These are phyloP conservation scores for Scaeva pyrastri DNA, from an alignment of 2,888 invertebrate species.

Conservation along the genomic window DNA sequence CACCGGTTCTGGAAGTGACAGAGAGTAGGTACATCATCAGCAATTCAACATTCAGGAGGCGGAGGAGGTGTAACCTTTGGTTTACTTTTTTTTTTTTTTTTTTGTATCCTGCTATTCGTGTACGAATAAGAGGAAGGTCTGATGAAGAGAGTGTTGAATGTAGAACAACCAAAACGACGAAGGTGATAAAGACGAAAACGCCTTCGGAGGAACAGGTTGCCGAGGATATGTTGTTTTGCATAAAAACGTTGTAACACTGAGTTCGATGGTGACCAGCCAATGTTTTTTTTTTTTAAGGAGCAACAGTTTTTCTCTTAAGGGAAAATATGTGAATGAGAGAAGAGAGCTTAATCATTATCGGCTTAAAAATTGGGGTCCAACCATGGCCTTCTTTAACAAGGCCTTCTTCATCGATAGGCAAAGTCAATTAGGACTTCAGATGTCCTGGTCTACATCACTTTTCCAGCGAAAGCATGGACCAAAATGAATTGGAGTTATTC, in stretches of 20 bases:
- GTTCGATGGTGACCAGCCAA: not conserved
- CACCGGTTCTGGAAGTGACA: conserved; percentile 21
- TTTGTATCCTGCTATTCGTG: conserved; percentile 12
- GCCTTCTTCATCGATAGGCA: too few species aligned
- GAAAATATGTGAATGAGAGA: too few species aligned
- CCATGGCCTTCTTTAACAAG: too few species aligned
- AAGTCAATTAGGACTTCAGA: too few species aligned
- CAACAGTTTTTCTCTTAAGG: too few species aligned
- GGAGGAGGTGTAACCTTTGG: conserved; percentile 56
- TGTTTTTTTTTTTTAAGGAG: not conserved
- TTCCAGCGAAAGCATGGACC: too few species aligned
- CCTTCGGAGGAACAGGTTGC: conserved; percentile 63
- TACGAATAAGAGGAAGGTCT: too few species aligned
- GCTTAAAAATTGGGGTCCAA: too few species aligned
- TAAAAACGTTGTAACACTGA: conserved; percentile 12
- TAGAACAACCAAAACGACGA: conserved; percentile 38
- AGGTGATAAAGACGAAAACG: conserved; percentile 30
- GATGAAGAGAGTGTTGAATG: conserved; percentile 57
- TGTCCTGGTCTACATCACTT: too few species aligned
- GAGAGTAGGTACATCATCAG: conserved; percentile 18
- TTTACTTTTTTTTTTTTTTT: not conserved
- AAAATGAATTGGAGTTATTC: too few species aligned
- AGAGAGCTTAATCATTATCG: too few species aligned
- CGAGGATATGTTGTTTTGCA: not conserved
- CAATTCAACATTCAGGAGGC: conserved; percentile 35